Conservation (phyloP, 2,797 vertebrate genomes). For the Gorsachius magnificus region DNA sequence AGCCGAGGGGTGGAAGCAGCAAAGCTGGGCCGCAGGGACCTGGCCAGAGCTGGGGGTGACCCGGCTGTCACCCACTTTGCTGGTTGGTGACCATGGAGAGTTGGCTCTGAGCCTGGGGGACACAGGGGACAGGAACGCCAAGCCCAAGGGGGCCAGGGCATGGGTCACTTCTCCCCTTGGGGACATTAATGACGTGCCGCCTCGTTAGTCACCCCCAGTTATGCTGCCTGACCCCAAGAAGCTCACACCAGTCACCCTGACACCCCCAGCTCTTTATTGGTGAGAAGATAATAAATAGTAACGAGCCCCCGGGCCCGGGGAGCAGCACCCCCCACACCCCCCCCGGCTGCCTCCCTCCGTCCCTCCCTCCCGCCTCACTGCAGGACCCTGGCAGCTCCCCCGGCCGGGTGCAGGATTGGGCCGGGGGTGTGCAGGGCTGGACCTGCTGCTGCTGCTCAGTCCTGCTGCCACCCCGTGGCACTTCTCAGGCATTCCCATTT, state of each 20-base stretch:
- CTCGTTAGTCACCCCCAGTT: neutral
- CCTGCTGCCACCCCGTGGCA: constrained; percentile 57
- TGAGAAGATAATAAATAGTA: constrained; percentile 37
- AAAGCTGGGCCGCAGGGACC: accelerated
- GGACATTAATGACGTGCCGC: neutral
- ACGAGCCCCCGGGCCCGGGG: neutral
- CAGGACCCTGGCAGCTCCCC: neutral
- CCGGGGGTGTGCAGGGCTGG: neutral
- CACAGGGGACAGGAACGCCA: accelerated
- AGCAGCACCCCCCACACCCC: neutral
- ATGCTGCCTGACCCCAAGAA: neutral
- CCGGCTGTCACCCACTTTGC: neutral
- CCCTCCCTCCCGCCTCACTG: neutral
- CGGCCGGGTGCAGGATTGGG: neutral
- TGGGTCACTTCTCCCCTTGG: accelerated
- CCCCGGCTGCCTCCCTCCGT: neutral
- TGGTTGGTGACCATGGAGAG: accelerated
- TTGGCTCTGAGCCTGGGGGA: neutral
- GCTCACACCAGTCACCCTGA: neutral
- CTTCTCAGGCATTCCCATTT: neutral
- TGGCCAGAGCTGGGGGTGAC: neutral
- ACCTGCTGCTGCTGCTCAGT: neutral
- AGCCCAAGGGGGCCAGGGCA: no score
- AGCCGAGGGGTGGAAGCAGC: neutral
- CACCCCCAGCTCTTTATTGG: constrained; percentile 41